phyloP scores from a whole-genome alignment of 2,113 vertebrate species.

The Phainopepla nitens region DNA sequence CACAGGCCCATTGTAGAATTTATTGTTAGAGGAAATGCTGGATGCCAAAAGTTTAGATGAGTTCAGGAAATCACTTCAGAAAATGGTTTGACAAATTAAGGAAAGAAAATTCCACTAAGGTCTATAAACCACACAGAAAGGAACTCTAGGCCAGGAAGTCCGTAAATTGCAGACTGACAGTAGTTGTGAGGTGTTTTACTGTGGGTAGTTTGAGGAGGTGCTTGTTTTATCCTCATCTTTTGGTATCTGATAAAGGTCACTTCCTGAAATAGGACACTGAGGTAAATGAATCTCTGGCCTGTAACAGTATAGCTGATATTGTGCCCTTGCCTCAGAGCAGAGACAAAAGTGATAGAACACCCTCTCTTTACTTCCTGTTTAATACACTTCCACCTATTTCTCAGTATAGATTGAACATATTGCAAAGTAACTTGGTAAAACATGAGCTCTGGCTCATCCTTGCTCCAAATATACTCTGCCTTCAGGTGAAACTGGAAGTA shows the following conservation, averaged over 20 bases:
- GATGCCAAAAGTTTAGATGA: background rate
- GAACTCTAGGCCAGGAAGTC: background rate
- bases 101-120: background rate
- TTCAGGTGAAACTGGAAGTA: background rate
- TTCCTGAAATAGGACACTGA: background rate
- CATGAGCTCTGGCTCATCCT: background rate
- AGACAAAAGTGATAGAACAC: background rate
- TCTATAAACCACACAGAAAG: background rate
- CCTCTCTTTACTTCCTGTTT: background rate
- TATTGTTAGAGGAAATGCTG: background rate
- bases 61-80: background rate
- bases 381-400: background rate
- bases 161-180: background rate
- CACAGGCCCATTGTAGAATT: background rate
- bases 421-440: background rate
- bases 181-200: background rate
- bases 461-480: background rate
- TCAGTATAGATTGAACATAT: background rate
- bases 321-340: background rate
- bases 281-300: background rate
- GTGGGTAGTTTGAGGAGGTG: background rate
- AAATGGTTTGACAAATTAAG: background rate
- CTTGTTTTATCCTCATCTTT: background rate
- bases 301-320: background rate
- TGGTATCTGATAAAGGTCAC: background rate